Evolutionary conservation across 1,140 invertebrate genomes (phyloP).

Genomic region (Sipha flava): DNA sequence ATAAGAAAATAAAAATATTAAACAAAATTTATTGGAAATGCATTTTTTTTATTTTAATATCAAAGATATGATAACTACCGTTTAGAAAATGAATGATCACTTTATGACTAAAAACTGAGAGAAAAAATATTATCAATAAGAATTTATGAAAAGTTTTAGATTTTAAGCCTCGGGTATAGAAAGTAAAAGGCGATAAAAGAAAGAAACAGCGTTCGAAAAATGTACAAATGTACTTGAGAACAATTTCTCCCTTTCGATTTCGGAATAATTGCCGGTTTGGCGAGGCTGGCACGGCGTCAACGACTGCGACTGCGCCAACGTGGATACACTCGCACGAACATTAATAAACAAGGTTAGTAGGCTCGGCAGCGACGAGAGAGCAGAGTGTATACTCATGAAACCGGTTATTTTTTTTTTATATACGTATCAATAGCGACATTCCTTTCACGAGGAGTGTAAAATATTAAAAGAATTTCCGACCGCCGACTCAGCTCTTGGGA

Average conservation of each 20-base stretch:
- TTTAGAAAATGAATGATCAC: not conserved
- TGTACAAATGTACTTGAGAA: not conserved
- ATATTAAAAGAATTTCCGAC: conserved; percentile 2
- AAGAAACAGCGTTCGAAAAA: not conserved
- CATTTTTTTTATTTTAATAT: too few relatives aligned
- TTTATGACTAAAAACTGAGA: not conserved
- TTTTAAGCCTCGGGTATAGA: not conserved
- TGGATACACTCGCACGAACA: conserved; percentile 14
- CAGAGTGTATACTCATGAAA: not conserved
- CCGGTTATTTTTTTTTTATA: not conserved
- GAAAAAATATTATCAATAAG: not conserved
- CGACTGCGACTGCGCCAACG: not conserved
- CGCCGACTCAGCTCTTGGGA: not conserved
- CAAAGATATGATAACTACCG: too few relatives aligned
- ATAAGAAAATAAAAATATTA: too few relatives aligned
- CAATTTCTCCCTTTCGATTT: conserved; percentile 27
- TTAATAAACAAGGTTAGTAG: conserved; percentile 21
- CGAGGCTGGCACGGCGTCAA: not conserved
- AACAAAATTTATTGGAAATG: too few relatives aligned
- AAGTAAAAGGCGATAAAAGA: conserved; percentile 15
- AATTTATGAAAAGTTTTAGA: not conserved
- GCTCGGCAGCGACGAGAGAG: conserved; percentile 4
- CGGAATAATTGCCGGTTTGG: not conserved
- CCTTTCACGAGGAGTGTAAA: conserved; percentile 23
- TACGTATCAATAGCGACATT: conserved; percentile 10